Conservation (phyloP, 2,888 invertebrate species). For the Mayetiola destructor region DNA sequence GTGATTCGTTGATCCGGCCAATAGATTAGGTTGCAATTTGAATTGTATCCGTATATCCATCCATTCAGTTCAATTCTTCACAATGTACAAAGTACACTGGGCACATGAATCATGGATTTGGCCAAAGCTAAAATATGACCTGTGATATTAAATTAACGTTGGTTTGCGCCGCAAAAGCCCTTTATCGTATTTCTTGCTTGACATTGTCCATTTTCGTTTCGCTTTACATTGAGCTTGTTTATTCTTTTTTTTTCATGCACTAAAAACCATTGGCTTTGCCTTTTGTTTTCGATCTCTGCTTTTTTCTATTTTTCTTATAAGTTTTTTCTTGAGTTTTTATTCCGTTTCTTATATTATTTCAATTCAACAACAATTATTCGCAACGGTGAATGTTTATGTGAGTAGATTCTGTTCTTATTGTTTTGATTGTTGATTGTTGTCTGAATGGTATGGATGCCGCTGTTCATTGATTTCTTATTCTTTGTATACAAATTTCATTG, state of each 20-base stretch:
- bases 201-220: not conserved
- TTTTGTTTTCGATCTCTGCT: conserved; percentile 5
- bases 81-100: too few relatives aligned
- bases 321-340: not conserved
- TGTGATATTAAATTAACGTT: conserved; percentile 12
- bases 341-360: too few relatives aligned
- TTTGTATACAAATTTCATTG: too few relatives aligned
- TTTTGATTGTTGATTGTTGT: not conserved
- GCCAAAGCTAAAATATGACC: too few relatives aligned
- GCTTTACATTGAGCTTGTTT: not conserved
- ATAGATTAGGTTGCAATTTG: not conserved
- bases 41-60: too few relatives aligned
- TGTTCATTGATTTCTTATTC: too few relatives aligned
- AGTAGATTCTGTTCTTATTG: not conserved
- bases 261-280: conserved; percentile 6
- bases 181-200: not conserved
- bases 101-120: too few relatives aligned
- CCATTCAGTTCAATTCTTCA: too few relatives aligned
- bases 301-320: not conserved
- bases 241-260: conserved; percentile 10
- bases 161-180: not conserved
- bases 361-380: too few relatives aligned
- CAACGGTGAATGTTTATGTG: not conserved
- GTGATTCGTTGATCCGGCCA: conserved; percentile 5
- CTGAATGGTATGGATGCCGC: too few relatives aligned